Conservation (phyloP, 2,888 invertebrate genomes). For the Chrysotoxum bicinctum region DNA sequence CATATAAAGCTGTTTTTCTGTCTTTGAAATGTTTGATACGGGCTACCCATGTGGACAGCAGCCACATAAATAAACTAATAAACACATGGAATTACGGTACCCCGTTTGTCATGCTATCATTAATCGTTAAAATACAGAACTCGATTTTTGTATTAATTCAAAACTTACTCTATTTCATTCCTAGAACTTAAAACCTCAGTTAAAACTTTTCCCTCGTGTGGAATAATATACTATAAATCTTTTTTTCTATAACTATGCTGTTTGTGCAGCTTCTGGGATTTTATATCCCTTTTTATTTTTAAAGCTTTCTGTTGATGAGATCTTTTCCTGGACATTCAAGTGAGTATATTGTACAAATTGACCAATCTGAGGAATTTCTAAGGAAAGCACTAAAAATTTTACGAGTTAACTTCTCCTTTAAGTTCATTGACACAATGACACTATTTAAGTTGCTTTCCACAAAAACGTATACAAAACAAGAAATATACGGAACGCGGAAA, state of each 20-base stretch:
- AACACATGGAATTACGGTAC: no score
- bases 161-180: no score
- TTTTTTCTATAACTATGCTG: neutral
- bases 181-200: neutral
- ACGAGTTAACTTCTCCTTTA: neutral
- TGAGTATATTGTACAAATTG: neutral
- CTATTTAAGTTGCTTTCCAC: neutral
- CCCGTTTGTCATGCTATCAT: no score
- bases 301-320: neutral
- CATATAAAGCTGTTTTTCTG: no score
- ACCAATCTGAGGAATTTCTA: neutral
- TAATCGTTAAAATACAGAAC: no score
- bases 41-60: no score
- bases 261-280: neutral
- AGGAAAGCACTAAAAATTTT: neutral
- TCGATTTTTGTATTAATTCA: no score
- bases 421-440: conserved; percentile 3
- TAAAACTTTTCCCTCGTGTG: no score
- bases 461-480: neutral
- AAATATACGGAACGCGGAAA: neutral
- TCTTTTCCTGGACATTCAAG: neutral
- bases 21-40: no score
- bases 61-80: no score
- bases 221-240: neutral
- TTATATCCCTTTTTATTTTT: neutral